A percentile compares a stretch with the other conserved stretches of the same genome.
Conservation (phyloP, 2,888 invertebrate species). For the Temnothorax ravouxi region DNA sequence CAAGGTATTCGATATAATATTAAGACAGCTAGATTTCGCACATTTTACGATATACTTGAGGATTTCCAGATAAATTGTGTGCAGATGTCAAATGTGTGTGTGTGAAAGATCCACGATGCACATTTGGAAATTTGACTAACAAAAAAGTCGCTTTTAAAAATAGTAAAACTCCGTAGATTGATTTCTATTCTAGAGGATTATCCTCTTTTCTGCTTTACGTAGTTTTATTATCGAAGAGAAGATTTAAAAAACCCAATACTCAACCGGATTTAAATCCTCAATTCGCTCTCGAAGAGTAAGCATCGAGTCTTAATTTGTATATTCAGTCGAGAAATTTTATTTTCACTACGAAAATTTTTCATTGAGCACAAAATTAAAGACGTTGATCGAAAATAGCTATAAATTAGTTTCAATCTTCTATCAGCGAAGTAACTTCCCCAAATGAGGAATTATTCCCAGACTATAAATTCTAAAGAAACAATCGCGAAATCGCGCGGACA, state of each 20-base stretch:
- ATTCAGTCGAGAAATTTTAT: neutral
- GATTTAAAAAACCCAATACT: neutral
- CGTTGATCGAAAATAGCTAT: neutral
- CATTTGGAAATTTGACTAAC: constrained; percentile 10
- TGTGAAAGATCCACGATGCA: neutral
- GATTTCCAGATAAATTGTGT: neutral
- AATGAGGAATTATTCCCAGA: neutral
- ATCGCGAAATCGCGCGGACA: neutral
- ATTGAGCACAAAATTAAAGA: neutral
- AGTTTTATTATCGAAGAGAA: constrained; percentile 27
- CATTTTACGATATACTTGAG: constrained; percentile 8
- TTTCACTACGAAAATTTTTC: neutral
- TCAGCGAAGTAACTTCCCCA: neutral
- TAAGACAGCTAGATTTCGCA: neutral
- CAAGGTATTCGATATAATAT: neutral
- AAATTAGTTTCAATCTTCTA: neutral
- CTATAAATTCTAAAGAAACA: neutral
- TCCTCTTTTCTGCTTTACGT: constrained; percentile 1
- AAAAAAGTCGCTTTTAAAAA: neutral
- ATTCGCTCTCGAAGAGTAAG: neutral
- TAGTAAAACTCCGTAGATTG: neutral
- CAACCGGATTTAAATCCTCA: neutral
- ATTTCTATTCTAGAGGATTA: constrained; percentile 3
- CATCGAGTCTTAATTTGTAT: neutral
- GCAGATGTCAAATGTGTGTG: neutral